These are phyloP conservation scores for Tamias sibiricus DNA, from an alignment of 2,113 vertebrate genomes.

Conservation along the genomic window DNA sequence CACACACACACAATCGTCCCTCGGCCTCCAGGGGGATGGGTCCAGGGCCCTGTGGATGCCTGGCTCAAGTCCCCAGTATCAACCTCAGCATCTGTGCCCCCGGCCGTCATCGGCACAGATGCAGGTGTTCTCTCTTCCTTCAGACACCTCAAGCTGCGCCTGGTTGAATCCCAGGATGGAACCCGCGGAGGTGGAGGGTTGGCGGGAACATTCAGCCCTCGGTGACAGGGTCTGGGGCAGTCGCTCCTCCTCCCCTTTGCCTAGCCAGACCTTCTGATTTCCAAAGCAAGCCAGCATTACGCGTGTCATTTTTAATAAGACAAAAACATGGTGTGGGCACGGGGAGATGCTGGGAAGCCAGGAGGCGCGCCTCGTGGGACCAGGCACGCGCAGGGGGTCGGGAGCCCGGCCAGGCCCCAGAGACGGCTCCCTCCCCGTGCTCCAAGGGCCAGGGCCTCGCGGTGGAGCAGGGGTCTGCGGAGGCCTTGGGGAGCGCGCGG, in stretches of 20 bases:
- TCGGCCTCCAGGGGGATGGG: too few species aligned
- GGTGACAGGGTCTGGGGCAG: too few species aligned
- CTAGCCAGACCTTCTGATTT: not conserved
- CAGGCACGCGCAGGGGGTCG: too few species aligned
- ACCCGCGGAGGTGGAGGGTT: not conserved
- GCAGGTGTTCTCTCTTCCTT: too few species aligned
- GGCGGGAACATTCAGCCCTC: too few species aligned
- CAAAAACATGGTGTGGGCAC: not conserved
- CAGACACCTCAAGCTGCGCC: not conserved
- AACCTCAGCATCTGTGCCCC: too few species aligned
- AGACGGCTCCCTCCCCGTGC: too few species aligned
- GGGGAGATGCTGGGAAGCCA: not conserved
- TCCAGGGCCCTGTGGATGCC: not conserved
- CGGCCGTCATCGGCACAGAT: too few species aligned
- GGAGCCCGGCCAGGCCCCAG: too few species aligned
- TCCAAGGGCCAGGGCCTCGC: not conserved
- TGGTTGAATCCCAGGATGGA: not conserved
- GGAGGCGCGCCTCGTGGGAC: too few species aligned
- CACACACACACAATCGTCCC: too few species aligned
- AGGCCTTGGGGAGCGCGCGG: too few species aligned
- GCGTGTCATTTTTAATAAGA: not conserved
- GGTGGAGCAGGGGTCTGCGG: not conserved
- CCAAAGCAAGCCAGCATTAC: not conserved
- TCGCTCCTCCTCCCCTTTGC: not conserved
- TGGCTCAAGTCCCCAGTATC: not conserved